A percentile compares a stretch with the other conserved stretches of the same genome.
Conservation (phyloP, 2,888 invertebrate genomes). For the Plagodis dolabraria region DNA sequence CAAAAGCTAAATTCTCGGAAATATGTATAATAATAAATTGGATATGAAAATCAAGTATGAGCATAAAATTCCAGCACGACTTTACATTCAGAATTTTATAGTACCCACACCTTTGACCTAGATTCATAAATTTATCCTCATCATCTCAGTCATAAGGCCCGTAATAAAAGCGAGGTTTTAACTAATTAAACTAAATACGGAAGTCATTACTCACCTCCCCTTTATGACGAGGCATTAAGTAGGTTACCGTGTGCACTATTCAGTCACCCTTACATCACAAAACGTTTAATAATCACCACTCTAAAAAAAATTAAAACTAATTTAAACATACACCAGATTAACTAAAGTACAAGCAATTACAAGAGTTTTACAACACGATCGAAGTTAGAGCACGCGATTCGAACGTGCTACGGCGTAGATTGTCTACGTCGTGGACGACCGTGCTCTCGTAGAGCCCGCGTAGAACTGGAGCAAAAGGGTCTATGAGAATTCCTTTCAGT, state of each 20-base stretch:
- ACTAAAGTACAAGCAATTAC: slow-evolving; percentile 20
- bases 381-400: slow-evolving; percentile 29
- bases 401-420: slow-evolving; percentile 44
- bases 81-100: slow-evolving; percentile 13
- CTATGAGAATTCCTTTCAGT: slow-evolving; percentile 49
- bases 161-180: slow-evolving; percentile 21
- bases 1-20: too few species aligned
- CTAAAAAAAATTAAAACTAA: slow-evolving; percentile 40
- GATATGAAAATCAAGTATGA: not conserved
- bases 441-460: slow-evolving; percentile 65
- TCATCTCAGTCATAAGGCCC: slow-evolving; percentile 11
- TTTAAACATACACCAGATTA: slow-evolving; percentile 31
- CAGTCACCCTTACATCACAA: slow-evolving; percentile 60
- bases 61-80: slow-evolving; percentile 12
- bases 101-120: slow-evolving; percentile 12
- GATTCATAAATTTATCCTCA: slow-evolving; percentile 22
- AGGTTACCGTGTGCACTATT: slow-evolving; percentile 69
- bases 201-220: slow-evolving; percentile 68
- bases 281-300: slow-evolving; percentile 34
- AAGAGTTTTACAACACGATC: slow-evolving; percentile 19
- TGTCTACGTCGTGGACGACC: slow-evolving; percentile 70
- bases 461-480: slow-evolving; percentile 56
- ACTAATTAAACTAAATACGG: slow-evolving; percentile 45
- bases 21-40: too few species aligned
- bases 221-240: slow-evolving; percentile 67